Evolutionary conservation across 2,113 vertebrate species (phyloP).

Genomic region (Equus przewalskii): DNA sequence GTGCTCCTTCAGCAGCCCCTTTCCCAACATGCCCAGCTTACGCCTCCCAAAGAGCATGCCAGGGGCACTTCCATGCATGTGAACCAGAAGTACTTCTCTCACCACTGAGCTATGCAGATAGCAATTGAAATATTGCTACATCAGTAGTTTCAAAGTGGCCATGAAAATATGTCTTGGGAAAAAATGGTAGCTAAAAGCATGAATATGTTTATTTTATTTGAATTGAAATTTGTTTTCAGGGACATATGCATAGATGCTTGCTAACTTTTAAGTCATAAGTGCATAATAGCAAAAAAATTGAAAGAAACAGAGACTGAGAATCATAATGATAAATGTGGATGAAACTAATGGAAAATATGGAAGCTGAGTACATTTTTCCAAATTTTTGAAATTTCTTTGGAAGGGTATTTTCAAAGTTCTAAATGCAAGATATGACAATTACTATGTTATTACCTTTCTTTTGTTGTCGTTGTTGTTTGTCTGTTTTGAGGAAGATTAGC

Average conservation of each 20-base stretch:
- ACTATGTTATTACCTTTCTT: neutral
- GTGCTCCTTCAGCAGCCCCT: neutral
- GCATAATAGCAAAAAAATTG: neutral
- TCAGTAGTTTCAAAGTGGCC: neutral
- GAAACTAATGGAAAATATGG: neutral
- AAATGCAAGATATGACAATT: neutral
- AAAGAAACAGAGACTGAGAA: neutral
- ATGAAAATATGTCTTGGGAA: neutral
- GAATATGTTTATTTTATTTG: conserved; percentile 44
- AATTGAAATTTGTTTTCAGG: neutral
- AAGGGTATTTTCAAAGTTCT: neutral
- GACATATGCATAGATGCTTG: neutral
- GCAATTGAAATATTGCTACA: neutral
- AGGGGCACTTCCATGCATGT: neutral
- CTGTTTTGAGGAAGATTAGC: too few species aligned
- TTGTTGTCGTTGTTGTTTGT: too few species aligned
- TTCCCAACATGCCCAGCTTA: neutral
- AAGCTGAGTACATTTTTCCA: neutral
- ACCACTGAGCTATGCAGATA: neutral
- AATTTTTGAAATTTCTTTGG: neutral
- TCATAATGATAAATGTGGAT: neutral
- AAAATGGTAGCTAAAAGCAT: neutral
- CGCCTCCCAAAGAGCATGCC: neutral
- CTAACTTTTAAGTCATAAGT: neutral
- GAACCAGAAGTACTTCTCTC: conserved; percentile 11